Conservation (phyloP, 2,888 invertebrate species). For the Yponomeuta malinellus region DNA sequence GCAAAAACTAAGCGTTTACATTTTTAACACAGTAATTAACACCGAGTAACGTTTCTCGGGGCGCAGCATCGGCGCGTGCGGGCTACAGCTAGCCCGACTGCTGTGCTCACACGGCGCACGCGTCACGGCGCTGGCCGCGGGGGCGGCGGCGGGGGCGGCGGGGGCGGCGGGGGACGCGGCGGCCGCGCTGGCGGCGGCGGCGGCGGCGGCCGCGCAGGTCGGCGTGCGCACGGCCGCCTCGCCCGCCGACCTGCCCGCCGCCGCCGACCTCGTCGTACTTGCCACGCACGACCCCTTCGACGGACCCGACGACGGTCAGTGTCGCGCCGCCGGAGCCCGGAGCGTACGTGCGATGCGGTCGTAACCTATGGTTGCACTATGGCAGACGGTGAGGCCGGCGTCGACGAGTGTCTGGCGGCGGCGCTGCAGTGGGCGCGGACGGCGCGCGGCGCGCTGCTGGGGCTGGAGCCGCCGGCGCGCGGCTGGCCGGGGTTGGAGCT, state of each 20-base stretch:
- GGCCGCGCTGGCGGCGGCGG: constrained; percentile 21
- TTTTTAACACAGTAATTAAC: neutral
- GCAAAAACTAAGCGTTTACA: neutral
- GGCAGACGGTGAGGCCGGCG: too few relatives aligned
- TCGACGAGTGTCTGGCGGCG: too few relatives aligned
- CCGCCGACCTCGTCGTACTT: constrained; percentile 44
- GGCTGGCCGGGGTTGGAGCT: constrained; percentile 24
- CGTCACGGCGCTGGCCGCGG: constrained; percentile 51
- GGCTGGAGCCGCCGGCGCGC: constrained; percentile 9
- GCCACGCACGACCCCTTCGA: constrained; percentile 41
- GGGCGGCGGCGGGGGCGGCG: constrained; percentile 16
- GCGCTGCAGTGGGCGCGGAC: constrained; percentile 9
- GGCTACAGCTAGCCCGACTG: constrained; percentile 85
- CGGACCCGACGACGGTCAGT: constrained; percentile 22
- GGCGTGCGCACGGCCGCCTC: constrained; percentile 13
- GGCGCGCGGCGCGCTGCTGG: constrained; percentile 7
- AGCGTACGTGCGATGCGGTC: too few relatives aligned
- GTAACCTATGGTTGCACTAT: too few relatives aligned
- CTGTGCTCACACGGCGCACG: constrained; percentile 88
- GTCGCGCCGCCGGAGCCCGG: too few relatives aligned
- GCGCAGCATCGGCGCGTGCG: constrained; percentile 43
- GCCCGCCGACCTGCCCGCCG: constrained; percentile 25
- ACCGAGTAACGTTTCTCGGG: neutral
- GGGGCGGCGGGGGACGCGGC: constrained; percentile 15
- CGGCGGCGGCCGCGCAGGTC: constrained; percentile 26